These are phyloP conservation scores for Megaceryle alcyon DNA, from an alignment of 2,797 vertebrate species.

Conservation along the genomic window DNA sequence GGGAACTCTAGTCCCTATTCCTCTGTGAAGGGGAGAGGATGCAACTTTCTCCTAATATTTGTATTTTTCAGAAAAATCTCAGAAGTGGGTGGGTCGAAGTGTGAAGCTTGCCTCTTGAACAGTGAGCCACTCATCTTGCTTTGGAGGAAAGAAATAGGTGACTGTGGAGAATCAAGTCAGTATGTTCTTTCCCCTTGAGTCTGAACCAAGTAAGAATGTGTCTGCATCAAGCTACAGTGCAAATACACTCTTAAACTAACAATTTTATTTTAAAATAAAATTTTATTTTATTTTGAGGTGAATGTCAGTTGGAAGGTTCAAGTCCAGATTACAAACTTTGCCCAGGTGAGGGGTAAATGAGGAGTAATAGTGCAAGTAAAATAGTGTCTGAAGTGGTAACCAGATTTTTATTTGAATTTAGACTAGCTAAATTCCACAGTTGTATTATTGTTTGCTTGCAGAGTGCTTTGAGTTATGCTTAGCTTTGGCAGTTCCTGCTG, in stretches of 20 bases:
- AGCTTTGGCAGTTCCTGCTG: background rate
- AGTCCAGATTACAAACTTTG: background rate
- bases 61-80: background rate
- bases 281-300: background rate
- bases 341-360: background rate
- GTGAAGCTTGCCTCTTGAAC: background rate
- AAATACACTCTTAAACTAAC: background rate
- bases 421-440: background rate
- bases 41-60: background rate
- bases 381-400: background rate
- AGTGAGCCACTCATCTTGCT: background rate
- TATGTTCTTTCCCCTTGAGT: background rate
- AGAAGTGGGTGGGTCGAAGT: background rate
- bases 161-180: too few relatives aligned
- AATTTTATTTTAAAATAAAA: too few relatives aligned
- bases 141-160: background rate
- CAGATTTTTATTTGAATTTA: background rate
- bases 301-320: background rate
- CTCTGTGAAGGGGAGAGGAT: background rate
- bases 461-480: background rate
- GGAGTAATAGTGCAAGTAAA: background rate
- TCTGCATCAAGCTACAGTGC: accelerated
- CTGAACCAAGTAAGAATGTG: background rate
- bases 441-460: background rate
- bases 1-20: background rate